Conservation (phyloP, 2,797 vertebrate genomes). For the Rhincodon typus region DNA sequence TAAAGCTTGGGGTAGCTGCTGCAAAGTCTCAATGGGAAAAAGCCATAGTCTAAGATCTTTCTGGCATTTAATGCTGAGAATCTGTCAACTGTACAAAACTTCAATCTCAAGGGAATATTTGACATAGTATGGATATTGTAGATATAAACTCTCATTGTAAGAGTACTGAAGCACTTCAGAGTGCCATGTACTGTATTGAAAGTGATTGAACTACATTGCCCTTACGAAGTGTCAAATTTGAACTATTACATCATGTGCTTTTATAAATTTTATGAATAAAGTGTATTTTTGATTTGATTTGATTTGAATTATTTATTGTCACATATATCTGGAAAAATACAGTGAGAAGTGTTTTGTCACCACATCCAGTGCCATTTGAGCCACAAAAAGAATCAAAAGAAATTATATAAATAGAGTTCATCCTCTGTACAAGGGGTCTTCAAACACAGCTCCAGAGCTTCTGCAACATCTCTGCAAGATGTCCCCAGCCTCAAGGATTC, state of each 20-base stretch:
- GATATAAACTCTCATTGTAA: background rate
- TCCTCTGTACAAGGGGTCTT: no score
- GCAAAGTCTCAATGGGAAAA: background rate
- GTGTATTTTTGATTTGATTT: no score
- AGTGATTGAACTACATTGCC: background rate
- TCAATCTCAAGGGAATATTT: background rate
- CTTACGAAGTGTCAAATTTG: background rate
- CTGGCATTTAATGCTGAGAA: background rate
- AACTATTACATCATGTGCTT: background rate
- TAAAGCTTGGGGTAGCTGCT: background rate
- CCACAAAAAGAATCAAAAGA: no score
- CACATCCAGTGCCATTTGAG: no score
- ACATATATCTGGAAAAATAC: no score
- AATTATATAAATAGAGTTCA: no score
- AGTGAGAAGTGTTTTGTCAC: no score
- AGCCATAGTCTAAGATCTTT: background rate
- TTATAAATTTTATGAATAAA: background rate
- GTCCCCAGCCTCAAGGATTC: no score
- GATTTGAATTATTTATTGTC: no score
- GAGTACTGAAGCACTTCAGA: background rate
- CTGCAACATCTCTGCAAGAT: no score
- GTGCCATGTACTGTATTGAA: background rate
- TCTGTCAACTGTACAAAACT: background rate
- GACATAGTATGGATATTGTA: background rate
- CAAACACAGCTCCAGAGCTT: no score